Evolutionary conservation across 2,113 vertebrate species (phyloP).

Genomic region (Rafetus swinhoei): DNA sequence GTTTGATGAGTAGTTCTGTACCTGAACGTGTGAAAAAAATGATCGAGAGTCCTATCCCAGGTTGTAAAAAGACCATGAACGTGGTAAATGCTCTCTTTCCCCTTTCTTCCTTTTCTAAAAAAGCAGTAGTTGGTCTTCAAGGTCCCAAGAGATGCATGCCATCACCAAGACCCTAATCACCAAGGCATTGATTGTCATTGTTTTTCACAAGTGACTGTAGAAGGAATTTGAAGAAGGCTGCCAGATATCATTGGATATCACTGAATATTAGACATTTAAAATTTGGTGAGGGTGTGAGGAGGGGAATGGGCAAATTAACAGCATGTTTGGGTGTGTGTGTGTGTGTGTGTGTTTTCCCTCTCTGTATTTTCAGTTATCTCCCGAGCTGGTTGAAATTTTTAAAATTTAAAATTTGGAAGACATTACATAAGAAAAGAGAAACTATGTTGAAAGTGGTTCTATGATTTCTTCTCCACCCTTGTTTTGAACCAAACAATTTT

Average conservation of each 20-base stretch:
- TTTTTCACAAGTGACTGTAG: background rate
- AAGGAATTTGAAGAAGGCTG: background rate
- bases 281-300: background rate
- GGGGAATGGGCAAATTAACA: background rate
- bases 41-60: background rate
- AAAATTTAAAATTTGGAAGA: rapidly evolving
- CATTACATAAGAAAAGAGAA: background rate
- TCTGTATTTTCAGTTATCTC: background rate
- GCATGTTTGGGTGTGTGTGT: background rate
- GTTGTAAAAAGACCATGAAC: background rate
- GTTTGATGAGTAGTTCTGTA: background rate
- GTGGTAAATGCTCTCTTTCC: background rate
- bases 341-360: background rate
- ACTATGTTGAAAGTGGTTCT: background rate
- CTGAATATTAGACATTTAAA: background rate
- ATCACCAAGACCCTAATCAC: background rate
- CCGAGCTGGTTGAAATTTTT: background rate
- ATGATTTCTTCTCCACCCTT: rapidly evolving
- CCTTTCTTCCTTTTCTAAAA: background rate
- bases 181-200: background rate
- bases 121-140: background rate
- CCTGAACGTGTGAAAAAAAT: background rate
- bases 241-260: background rate
- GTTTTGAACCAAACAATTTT: background rate
- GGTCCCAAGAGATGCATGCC: background rate